Percentiles rank a stretch among this genome's conserved stretches.
These are phyloP conservation scores for Trypoxylus dichotomus DNA, from an alignment of 1,140 invertebrate genomes.

Conservation along the genomic window DNA sequence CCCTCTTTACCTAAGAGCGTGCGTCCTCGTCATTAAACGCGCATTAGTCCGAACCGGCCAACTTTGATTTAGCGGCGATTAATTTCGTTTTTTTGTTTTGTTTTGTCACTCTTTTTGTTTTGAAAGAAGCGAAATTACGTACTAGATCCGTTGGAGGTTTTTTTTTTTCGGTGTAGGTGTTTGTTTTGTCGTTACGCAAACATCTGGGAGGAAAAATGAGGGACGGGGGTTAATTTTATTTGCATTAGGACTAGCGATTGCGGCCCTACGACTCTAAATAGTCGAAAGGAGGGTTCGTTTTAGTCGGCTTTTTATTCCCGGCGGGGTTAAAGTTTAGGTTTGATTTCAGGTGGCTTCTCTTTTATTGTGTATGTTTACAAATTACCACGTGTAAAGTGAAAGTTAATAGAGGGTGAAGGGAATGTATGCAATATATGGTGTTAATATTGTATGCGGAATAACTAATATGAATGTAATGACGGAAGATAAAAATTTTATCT, in stretches of 20 bases:
- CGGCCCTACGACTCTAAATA: not conserved
- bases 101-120: not conserved
- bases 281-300: not conserved
- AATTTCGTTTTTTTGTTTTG: not conserved
- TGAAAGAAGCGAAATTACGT: not conserved
- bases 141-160: not conserved
- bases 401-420: too few species aligned
- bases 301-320: not conserved
- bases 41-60: not conserved
- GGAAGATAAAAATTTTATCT: too few species aligned
- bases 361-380: not conserved
- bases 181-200: not conserved
- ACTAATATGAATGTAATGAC: too few species aligned
- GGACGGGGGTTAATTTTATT: constrained; percentile 15
- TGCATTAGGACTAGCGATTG: constrained; percentile 8
- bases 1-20: not conserved
- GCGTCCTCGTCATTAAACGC: constrained; percentile 5
- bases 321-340: too few species aligned
- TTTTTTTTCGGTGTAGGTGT: not conserved
- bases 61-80: constrained; percentile 21
- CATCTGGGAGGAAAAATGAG: not conserved
- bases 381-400: not conserved
- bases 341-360: not conserved
- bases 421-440: too few species aligned
- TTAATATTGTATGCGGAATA: too few species aligned